A percentile compares a stretch with the other conserved stretches of the same genome.
Evolutionary conservation across 2,797 vertebrate species (phyloP).

Genomic region (Pygocentrus nattereri): DNA sequence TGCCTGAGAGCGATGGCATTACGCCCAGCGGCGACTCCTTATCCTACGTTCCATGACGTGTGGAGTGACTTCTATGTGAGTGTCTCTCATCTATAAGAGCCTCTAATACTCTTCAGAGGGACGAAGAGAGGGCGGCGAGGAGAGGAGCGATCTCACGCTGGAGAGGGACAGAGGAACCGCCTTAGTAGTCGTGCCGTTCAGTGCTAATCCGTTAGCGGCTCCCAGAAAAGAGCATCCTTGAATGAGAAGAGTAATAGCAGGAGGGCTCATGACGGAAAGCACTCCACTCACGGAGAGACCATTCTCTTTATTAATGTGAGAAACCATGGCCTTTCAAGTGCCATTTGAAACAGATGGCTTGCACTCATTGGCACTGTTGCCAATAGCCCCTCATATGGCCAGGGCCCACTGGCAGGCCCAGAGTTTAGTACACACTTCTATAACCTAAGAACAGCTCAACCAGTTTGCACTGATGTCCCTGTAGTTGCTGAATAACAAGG

Average conservation of each 20-base stretch:
- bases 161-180: neutral
- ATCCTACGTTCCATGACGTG: slow-evolving; percentile 44
- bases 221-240: neutral
- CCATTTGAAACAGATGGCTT: neutral
- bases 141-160: neutral
- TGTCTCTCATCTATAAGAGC: slow-evolving; percentile 21
- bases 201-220: neutral
- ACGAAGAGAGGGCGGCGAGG: neutral
- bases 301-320: neutral
- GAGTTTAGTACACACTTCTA: no score
- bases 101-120: slow-evolving; percentile 30
- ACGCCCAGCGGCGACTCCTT: slow-evolving; percentile 50
- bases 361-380: neutral
- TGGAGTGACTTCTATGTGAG: slow-evolving; percentile 57
- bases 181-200: slow-evolving; percentile 6
- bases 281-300: neutral
- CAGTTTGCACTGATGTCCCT: no score
- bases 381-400: no score
- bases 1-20: slow-evolving; percentile 22
- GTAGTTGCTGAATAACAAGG: no score
- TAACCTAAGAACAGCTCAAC: no score
- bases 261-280: neutral
- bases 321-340: neutral
- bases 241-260: neutral
- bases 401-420: no score